Conservation (phyloP, 2,113 vertebrate species). For the Myiozetetes cayanensis region DNA sequence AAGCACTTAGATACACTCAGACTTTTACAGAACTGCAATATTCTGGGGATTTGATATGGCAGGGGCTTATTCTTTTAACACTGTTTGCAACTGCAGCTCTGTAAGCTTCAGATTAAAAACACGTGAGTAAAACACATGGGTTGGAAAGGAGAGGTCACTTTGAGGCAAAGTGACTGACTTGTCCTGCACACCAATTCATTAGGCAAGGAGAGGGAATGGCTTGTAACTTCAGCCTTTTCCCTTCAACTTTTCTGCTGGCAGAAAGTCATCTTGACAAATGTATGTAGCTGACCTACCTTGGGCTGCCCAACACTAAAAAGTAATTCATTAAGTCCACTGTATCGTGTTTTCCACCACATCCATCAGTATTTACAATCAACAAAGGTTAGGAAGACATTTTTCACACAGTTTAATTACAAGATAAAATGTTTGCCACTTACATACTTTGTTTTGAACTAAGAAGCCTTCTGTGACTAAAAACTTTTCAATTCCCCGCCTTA, state of each 20-base stretch:
- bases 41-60: background rate
- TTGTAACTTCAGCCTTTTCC: background rate
- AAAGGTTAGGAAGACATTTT: conserved; percentile 11
- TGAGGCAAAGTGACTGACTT: background rate
- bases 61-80: background rate
- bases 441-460: background rate
- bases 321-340: background rate
- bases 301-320: background rate
- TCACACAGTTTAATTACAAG: conserved; percentile 6
- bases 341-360: conserved; percentile 62
- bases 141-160: background rate
- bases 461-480: background rate
- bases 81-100: background rate
- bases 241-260: background rate
- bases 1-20: conserved; percentile 31
- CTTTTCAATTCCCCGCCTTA: background rate
- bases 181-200: background rate
- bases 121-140: background rate
- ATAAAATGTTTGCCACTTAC: background rate
- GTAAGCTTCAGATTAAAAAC: background rate
- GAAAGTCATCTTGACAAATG: background rate
- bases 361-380: conserved; percentile 40
- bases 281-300: background rate
- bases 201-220: background rate
- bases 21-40: background rate